Evolutionary conservation across 1,140 invertebrate genomes (phyloP).

Genomic region (Drosophila parabipectinata): DNA sequence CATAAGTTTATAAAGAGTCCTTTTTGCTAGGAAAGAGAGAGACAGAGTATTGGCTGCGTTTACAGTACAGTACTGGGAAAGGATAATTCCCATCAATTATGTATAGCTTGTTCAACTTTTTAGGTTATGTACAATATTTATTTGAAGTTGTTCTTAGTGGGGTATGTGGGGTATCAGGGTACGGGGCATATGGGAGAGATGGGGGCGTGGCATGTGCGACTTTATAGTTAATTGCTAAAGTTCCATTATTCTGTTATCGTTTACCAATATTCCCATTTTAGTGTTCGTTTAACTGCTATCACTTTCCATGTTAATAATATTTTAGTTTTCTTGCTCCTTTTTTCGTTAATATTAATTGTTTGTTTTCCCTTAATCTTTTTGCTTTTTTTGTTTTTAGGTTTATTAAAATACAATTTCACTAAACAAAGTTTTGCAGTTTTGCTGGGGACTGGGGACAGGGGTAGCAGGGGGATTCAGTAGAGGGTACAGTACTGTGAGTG

Average conservation of each 20-base stretch:
- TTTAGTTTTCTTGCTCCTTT: constrained; percentile 30
- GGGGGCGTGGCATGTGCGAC: constrained; percentile 9
- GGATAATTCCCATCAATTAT: constrained; percentile 29
- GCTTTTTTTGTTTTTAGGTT: constrained; percentile 27
- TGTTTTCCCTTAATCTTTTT: constrained; percentile 16
- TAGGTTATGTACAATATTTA: constrained; percentile 73
- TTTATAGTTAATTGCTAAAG: constrained; percentile 62
- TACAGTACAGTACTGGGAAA: constrained; percentile 32
- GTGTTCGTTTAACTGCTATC: constrained; percentile 75
- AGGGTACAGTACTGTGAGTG: background rate
- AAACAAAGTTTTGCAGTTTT: constrained; percentile 62
- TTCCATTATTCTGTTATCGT: constrained; percentile 37
- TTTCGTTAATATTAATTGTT: constrained; percentile 55
- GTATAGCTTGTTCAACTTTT: constrained; percentile 42
- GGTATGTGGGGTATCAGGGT: background rate
- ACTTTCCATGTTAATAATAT: constrained; percentile 69
- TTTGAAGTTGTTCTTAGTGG: constrained; percentile 17
- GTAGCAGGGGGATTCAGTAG: background rate
- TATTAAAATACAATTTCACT: constrained; percentile 73
- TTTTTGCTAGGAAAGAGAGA: constrained; percentile 22
- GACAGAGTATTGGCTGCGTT: constrained; percentile 15
- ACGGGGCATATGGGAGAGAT: background rate
- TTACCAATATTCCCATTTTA: constrained; percentile 49
- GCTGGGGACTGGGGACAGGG: background rate
- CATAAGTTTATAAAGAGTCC: constrained; percentile 29